These are phyloP conservation scores for Acheta domesticus DNA, from an alignment of 2,888 invertebrate genomes.

Conservation along the genomic window DNA sequence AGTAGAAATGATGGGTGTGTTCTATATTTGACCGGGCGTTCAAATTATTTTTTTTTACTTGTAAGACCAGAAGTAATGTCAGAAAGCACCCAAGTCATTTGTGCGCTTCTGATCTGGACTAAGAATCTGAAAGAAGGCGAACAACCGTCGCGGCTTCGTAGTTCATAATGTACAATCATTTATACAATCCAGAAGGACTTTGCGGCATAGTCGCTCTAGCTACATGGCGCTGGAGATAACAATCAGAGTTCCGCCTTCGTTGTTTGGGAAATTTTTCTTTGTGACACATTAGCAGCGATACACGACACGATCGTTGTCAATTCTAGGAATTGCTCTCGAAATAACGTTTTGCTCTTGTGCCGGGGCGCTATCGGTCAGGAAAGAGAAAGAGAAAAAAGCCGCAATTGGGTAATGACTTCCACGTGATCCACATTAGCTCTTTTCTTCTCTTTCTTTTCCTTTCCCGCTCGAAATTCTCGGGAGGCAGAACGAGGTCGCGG, in stretches of 20 bases:
- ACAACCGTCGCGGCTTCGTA: too few relatives aligned
- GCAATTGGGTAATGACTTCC: constrained; percentile 2
- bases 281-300: constrained; percentile 10
- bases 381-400: not conserved
- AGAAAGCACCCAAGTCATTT: too few relatives aligned
- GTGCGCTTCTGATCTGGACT: too few relatives aligned
- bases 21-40: too few relatives aligned
- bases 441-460: not conserved
- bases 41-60: too few relatives aligned
- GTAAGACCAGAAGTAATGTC: too few relatives aligned
- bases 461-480: not conserved
- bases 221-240: not conserved
- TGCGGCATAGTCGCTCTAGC: not conserved
- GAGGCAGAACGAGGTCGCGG: too few relatives aligned
- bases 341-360: not conserved
- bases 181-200: not conserved
- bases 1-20: too few relatives aligned
- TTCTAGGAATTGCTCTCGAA: constrained; percentile 18
- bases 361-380: not conserved
- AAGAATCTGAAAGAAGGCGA: too few relatives aligned
- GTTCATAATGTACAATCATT: not conserved
- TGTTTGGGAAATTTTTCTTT: constrained; percentile 18
- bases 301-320: not conserved
- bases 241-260: not conserved
- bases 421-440: constrained; percentile 18